Conservation (phyloP, 2,888 invertebrate genomes). For the Amiota minor region DNA sequence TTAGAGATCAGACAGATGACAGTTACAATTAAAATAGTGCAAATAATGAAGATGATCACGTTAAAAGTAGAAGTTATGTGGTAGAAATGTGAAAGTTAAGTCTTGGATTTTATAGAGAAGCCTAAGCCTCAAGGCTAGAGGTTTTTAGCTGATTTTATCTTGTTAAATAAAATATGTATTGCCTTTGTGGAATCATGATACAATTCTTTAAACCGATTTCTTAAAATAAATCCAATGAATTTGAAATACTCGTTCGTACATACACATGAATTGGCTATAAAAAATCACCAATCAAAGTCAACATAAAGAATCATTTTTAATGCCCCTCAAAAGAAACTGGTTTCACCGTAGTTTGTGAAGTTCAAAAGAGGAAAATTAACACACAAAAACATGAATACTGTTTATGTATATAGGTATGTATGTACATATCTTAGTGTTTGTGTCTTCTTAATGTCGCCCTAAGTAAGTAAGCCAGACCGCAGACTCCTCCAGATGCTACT, state of each 20-base stretch:
- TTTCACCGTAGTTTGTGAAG: slow-evolving; percentile 40
- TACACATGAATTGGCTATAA: background rate
- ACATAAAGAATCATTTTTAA: slow-evolving; percentile 59
- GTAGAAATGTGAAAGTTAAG: background rate
- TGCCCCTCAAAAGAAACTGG: slow-evolving; percentile 50
- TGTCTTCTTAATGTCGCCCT: slow-evolving; percentile 53
- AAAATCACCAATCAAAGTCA: slow-evolving; percentile 38
- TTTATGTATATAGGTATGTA: background rate
- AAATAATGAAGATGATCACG: too few relatives aligned
- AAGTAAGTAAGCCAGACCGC: slow-evolving; percentile 36
- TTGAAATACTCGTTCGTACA: background rate
- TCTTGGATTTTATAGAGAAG: too few relatives aligned
- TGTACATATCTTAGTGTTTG: slow-evolving; percentile 48
- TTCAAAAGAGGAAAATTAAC: slow-evolving; percentile 32
- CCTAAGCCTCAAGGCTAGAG: background rate
- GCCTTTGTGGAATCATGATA: slow-evolving; percentile 16
- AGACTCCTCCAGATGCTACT: slow-evolving; percentile 14
- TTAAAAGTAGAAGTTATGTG: slow-evolving; percentile 21
- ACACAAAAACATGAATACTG: slow-evolving; percentile 30
- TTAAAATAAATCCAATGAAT: slow-evolving; percentile 38
- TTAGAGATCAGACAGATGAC: too few relatives aligned
- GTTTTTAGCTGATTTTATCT: background rate
- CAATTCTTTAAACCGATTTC: slow-evolving; percentile 61
- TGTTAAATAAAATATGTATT: too few relatives aligned
- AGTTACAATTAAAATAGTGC: too few relatives aligned